phyloP scores from a whole-genome alignment of 1,140 invertebrate species.

The Drosophila ficusphila region DNA sequence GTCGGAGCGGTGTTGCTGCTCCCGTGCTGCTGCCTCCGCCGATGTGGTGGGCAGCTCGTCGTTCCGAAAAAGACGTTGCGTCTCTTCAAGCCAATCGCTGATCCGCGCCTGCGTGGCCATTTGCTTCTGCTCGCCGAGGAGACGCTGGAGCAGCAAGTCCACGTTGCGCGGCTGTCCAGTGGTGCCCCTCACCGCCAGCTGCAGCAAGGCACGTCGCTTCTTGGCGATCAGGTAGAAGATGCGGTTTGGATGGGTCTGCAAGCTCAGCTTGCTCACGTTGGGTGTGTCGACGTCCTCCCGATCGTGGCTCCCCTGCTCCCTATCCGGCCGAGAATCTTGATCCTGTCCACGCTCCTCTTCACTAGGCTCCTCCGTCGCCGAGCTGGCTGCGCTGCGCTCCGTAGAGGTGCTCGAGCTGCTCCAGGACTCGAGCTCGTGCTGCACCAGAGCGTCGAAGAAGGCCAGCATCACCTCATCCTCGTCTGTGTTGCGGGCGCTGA shows the following conservation, averaged over 20 bases:
- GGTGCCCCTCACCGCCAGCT: conserved; percentile 75
- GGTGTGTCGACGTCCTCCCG: conserved; percentile 39
- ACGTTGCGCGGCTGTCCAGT: conserved; percentile 51
- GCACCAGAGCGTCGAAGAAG: conserved; percentile 97
- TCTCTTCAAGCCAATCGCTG: conserved; percentile 66
- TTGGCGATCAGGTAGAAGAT: conserved; percentile 83
- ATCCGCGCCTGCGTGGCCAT: conserved; percentile 56
- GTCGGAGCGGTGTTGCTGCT: conserved; percentile 17
- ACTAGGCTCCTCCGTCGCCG: conserved; percentile 37
- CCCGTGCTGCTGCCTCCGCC: conserved; percentile 62
- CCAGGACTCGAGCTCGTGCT: conserved; percentile 94
- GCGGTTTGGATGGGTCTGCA: conserved; percentile 72
- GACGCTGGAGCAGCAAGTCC: conserved; percentile 51
- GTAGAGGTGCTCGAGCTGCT: conserved; percentile 49
- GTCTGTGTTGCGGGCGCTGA: conserved; percentile 92
- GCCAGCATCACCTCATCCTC: conserved; percentile 98
- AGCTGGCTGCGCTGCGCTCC: conserved; percentile 29
- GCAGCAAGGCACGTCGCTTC: conserved; percentile 70
- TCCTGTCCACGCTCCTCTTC: conserved; percentile 27
- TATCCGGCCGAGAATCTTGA: background rate
- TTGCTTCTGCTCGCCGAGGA: conserved; percentile 59
- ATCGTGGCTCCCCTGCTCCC: background rate
- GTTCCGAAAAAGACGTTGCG: conserved; percentile 58
- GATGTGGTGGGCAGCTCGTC: conserved; percentile 70
- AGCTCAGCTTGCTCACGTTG: conserved; percentile 69